Evolutionary conservation across 2,888 invertebrate genomes (phyloP), one percentile per base, ranked within the genome.

Genomic region (Machimus rusticus): DNA sequence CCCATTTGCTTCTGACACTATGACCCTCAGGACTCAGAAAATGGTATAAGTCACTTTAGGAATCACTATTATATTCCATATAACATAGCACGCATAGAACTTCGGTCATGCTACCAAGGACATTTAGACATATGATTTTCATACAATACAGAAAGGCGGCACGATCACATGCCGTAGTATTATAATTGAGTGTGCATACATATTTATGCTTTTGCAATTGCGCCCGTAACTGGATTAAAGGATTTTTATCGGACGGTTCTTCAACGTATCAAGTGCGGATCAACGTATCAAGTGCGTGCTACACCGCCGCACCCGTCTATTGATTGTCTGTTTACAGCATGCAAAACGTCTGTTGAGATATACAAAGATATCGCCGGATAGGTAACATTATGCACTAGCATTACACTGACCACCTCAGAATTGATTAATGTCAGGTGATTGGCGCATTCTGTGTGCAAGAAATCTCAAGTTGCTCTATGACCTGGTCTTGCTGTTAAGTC

Each of bases 371-470:
- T 23, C 9, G 37, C 66, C 23, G 23, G 37, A 66, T 34, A 37
- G 57, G 23, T 66, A 57, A 84, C 34, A 84, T 37, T 39, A 19
- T 84, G 34, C 66, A 84, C 57, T 19, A 37, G 66, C 57, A 81
- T 8, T 51, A 16, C 82, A 84, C 39, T 84, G 82, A 84, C 82
- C 82, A 31, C 55, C 28, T 57, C 82, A 66, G 19, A 66, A 86
- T 66, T 82, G 88, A 86, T 84, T 87, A 86, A 86, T 55, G 66
- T 12, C 87, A 86, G 76, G 76, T 78, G 82, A 87, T 86, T 88
- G 81, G 86, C 78, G 51, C 82, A 43, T 46, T 43, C 34, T 39
- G 46, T 55, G 81, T 74, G 81, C 76, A 28, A 55, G 78, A 79
- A 78, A 74, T 79, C 9, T 39, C 55, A 84, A 81, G 81, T 76